These are phyloP conservation scores for Hydropsyche tenuis DNA, from an alignment of 1,140 invertebrate genomes.

Conservation along the genomic window DNA sequence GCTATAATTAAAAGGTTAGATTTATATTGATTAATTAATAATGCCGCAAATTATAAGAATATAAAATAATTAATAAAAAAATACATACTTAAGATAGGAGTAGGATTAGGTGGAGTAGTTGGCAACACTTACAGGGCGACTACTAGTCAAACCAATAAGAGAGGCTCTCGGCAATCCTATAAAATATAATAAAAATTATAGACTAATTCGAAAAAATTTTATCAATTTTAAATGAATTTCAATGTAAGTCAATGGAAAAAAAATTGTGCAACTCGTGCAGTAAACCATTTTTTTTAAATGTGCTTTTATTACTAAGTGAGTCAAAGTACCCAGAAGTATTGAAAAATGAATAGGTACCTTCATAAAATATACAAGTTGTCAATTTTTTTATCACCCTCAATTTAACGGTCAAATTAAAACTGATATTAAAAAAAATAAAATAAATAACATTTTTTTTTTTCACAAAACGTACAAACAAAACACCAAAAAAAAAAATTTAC, in stretches of 20 bases:
- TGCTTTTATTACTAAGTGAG: not conserved
- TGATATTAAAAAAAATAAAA: not conserved
- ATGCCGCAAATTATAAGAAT: no score
- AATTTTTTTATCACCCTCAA: no score
- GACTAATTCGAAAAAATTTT: not conserved
- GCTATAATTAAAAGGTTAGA: conserved; percentile 33
- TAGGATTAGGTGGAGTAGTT: conserved; percentile 73
- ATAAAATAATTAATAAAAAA: not conserved
- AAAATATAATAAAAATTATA: conserved; percentile 13
- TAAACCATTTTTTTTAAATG: not conserved
- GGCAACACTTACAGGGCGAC: conserved; percentile 70
- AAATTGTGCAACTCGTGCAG: not conserved
- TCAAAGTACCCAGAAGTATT: not conserved
- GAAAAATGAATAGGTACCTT: not conserved
- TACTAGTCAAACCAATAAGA: conserved; percentile 76
- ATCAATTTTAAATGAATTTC: not conserved
- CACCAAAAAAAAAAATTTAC: not conserved
- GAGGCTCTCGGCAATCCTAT: conserved; percentile 81
- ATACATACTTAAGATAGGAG: conserved; percentile 63
- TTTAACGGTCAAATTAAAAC: no score
- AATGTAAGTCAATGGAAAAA: not conserved
- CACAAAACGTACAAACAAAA: not conserved
- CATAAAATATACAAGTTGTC: no score
- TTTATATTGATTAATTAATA: not conserved
- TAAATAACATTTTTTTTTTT: not conserved